Base-by-base conservation (phyloP, 1,140 invertebrate species). In the Ips nitidus region DNA sequence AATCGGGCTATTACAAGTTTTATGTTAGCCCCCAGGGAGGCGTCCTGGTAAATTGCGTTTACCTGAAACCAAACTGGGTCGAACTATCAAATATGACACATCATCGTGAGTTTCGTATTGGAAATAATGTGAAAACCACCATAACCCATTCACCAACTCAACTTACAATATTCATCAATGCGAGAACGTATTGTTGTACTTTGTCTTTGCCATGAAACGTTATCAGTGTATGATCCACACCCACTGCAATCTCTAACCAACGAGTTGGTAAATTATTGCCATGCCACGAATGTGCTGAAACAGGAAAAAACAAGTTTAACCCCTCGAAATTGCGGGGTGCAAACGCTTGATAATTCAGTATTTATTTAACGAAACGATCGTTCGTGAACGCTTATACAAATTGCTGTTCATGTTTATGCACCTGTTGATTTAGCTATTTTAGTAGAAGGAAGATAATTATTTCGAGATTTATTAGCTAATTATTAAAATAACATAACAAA, bases 141-240 rank as follows among this genome's bases (percentile, higher is more conserved):
- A 58, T 2, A 41, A 7, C 52, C n/a, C n/a, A n/a, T n/a, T 52
- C 3, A 7, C 0, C 71, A 22, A 22, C 22, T 22, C 22, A 22
- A 83, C 85, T 88, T 84, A 91, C 90, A 70, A 92, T 92, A 76
- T 91, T 92, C 82, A 92, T 86, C 61, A 91, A 83, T 2, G 89
- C 88, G 64, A 92, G 81, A 70, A 92, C 84, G 77, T 92, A 92
- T 70, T 89, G 86, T 74, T 87, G 85, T 7, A 90, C 85, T 73
- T 86, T 82, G 52, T 85, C 83, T 70, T 82, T 82, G 4, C 89
- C 89, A 75, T 92, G 88, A 79, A 90, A 91, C 61, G 86, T 81
- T 66, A 90, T 83, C 70, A 91, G 85, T 0, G 88, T 87, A 75
- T 89, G 83, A 79, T 91, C 90, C 36, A 87, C 87, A 6, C 86